These are phyloP conservation scores for Drosophila incognita DNA, from an alignment of 2,888 invertebrate genomes.

Conservation along the genomic window DNA sequence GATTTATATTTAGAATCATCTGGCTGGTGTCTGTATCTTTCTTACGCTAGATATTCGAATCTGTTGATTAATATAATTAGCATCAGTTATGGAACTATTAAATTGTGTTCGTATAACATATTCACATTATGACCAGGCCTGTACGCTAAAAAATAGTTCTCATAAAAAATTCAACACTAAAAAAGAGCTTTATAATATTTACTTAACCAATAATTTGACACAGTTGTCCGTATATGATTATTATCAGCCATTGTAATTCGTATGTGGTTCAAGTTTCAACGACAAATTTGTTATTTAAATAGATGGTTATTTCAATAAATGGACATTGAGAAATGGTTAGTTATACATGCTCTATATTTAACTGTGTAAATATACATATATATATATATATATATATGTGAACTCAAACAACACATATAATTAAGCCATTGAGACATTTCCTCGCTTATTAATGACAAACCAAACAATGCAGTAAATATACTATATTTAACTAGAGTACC, in stretches of 20 bases:
- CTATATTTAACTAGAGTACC: slow-evolving; percentile 17
- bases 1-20: background rate
- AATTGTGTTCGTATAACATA: background rate
- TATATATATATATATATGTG: background rate
- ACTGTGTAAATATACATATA: no score
- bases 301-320: background rate
- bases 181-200: no score
- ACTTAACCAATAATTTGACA: background rate
- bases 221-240: background rate
- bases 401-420: background rate
- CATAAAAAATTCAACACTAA: no score
- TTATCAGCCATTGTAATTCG: background rate
- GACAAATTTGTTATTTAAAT: background rate
- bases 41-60: fast-evolving
- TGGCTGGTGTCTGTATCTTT: background rate
- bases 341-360: background rate
- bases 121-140: background rate
- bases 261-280: background rate
- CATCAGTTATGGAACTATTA: background rate
- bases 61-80: background rate
- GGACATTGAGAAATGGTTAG: slow-evolving; percentile 2
- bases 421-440: slow-evolving; percentile 8
- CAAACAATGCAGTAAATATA: slow-evolving; percentile 13
- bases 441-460: slow-evolving; percentile 8
- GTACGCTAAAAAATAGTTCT: no score